Base-by-base conservation (phyloP, 2,113 vertebrate species). In the Rhadina sibilatrix region DNA sequence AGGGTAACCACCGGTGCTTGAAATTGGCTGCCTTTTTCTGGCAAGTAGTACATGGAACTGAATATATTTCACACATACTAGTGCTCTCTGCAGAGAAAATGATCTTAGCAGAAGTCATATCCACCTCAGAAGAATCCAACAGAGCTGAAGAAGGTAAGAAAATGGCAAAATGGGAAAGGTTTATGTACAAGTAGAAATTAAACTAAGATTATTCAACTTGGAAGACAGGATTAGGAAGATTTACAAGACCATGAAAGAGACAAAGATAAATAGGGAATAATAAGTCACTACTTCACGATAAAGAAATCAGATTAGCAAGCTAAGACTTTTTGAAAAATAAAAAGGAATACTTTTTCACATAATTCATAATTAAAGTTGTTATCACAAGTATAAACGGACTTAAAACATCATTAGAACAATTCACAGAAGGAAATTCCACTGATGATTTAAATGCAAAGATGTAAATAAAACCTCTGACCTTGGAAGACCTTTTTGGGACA, bases 21-120 rank as follows among this genome's bases (percentile, higher is more conserved):
- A 95, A 95, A 82, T 15, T 64, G 84, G 56, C 81, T 95, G 81
- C 38, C 40, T 91, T 84, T 66, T 35, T 52, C 84, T 71, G 69
- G 80, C 75, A 85, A 84, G 65, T 56, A 54, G 38, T 31, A 78
- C 31, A 44, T 46, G 5, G 6, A 78, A 82, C 23, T 53, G 60
- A 78, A 63, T 82, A 9, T 61, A 75, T 78, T 87, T 87, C 85
- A 42, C 16, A 49, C 8, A 33, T 22, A 59, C 18, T 46, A 52
- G 52, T 64, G 37, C 37, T 79, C 65, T 75, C 74, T 85, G 49
- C 28, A 82, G 53, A 46, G 57, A 78, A 92, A 84, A 84, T 7
- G 2, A 82, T 76, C 57, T 46, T 56, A 66, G 15, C 12, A 54
- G 24, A 71, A 75, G 49, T 44, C 72, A 63, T 35, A 57, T 18